Evolutionary conservation across 2,797 vertebrate species (phyloP), one percentile per base, ranked within the genome.

Genomic region (Esox masquinongy): DNA sequence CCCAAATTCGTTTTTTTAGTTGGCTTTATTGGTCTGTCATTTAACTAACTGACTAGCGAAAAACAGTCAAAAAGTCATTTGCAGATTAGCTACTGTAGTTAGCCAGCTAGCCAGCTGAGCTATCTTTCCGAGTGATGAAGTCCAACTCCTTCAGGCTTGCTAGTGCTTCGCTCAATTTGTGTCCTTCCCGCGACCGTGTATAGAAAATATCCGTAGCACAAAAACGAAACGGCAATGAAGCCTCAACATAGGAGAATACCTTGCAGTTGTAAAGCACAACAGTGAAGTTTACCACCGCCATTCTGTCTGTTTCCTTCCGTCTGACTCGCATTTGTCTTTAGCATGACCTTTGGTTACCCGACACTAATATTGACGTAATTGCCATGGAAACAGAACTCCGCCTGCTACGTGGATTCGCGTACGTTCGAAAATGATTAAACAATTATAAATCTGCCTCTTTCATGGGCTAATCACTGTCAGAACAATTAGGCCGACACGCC

Each of bases 331-430:
- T 85, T 87, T 80, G 86, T 87, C 86, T 90, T 90, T 88, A 86
- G 75, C 87, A 88, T 90, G 88, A 90, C 88, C 88, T 90, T 90
- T 88, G 88, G 87, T 90, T 89, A 88, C 86, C 87, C 88, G 86
- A 88, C 88, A 88, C 87, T 85, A 82, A 81, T 87, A 83, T 83
- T 88, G 88, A 90, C 88, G 88, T 88, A 87, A 90, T 87, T 80
- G 86, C 78, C 87, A 90, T 90, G 83, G 88, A 79, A 88, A 90
- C 88, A 84, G 73, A 78, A 79, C 77, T 83, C 87, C 88, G 84
- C 87, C 86, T 83, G 56, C 56, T 26, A 14, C 56, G 56, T 24
- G 22, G 56, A 61, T 14, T 61, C 56, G 77, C 73, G 56, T 61
- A 61, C 22, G 56, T 61, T 61, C 56, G 73, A 69, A 75, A 80